phyloP scores from a whole-genome alignment of 2,888 invertebrate species.

The Adelognathus sp. region DNA sequence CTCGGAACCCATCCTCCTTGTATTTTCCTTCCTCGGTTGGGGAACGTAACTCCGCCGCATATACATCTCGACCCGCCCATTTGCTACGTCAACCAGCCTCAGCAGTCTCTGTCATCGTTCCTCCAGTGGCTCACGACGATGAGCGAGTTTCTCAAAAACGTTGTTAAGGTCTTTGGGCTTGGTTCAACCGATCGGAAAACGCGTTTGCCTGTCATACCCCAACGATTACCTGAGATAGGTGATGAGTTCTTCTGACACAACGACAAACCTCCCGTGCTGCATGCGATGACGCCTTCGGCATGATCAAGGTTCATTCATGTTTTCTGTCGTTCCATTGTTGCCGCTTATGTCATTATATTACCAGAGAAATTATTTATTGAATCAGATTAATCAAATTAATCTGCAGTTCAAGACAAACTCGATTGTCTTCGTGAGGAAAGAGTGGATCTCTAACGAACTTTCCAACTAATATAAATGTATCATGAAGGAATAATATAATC shows the following conservation, averaged over 20 bases:
- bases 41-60: constrained; percentile 9
- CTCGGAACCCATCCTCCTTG: constrained; percentile 17
- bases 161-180: constrained; percentile 68
- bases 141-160: constrained; percentile 63
- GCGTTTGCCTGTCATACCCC: constrained; percentile 65
- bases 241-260: constrained; percentile 49
- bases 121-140: constrained; percentile 12
- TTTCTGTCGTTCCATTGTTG: background rate
- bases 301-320: background rate
- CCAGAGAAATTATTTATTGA: too few relatives aligned
- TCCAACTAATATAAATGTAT: too few relatives aligned
- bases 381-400: too few relatives aligned
- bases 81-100: constrained; percentile 23
- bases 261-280: background rate
- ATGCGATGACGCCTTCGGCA: too few relatives aligned
- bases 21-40: constrained; percentile 67
- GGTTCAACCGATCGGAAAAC: constrained; percentile 78
- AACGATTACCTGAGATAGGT: constrained; percentile 69
- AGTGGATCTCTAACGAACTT: too few relatives aligned
- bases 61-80: constrained; percentile 54
- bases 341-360: background rate
- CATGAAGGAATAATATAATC: too few relatives aligned
- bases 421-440: too few relatives aligned
- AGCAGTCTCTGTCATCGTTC: background rate
- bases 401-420: too few relatives aligned